Percentiles rank a stretch among this genome's conserved stretches.
Evolutionary conservation across 2,797 vertebrate species (phyloP).

Genomic region (Muraenolepis orangiensis): DNA sequence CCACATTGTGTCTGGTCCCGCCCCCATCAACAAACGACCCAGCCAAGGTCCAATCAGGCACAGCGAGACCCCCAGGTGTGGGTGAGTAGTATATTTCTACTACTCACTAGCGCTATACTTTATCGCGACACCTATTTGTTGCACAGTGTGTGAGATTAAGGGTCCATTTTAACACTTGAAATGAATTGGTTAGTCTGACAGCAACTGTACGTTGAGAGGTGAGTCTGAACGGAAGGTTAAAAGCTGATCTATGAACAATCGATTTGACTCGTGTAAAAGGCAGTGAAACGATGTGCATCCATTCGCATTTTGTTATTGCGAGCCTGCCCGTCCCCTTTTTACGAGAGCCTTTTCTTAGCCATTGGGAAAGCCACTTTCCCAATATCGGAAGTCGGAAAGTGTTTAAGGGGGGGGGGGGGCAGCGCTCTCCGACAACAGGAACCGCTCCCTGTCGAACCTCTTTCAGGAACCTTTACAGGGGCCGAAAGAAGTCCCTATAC

Average conservation of each 20-base stretch:
- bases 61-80: neutral
- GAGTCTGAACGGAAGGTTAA: neutral
- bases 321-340: no score
- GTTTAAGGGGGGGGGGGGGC: no score
- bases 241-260: neutral
- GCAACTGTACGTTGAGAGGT: neutral
- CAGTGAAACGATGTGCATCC: neutral
- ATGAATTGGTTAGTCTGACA: neutral
- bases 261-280: neutral
- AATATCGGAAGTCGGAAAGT: no score
- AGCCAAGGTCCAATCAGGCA: constrained; percentile 7
- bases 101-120: neutral
- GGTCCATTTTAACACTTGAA: neutral
- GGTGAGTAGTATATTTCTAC: neutral
- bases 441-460: no score
- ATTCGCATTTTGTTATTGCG: no score
- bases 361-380: no score
- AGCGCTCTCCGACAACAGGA: no score
- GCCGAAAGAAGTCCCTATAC: no score
- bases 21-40: constrained; percentile 45
- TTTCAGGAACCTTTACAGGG: no score
- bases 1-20: constrained; percentile 50
- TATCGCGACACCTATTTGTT: neutral
- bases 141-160: neutral
- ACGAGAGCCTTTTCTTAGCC: neutral